Conservation (phyloP, 2,113 vertebrate species). For the Melanerpes aurifrons region DNA sequence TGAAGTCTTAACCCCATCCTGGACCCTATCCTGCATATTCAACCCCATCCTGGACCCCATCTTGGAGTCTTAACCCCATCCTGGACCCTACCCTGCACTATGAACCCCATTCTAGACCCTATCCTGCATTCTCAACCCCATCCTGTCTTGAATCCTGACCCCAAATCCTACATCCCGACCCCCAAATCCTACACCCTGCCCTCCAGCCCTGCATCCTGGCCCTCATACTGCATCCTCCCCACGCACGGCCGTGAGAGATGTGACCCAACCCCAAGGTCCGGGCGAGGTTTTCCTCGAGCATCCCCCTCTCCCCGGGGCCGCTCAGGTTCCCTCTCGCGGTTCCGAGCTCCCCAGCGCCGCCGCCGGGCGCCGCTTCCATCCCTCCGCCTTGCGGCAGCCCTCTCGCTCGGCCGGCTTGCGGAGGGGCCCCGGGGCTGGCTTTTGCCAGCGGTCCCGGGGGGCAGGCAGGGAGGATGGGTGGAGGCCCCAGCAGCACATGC, state of each 20-base stretch:
- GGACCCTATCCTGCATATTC: too few relatives aligned
- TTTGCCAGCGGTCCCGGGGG: background rate
- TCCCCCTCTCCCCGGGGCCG: rapidly evolving
- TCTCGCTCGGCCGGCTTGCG: rapidly evolving
- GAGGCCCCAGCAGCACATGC: background rate
- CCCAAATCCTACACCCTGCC: background rate
- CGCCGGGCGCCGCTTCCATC: rapidly evolving
- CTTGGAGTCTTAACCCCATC: background rate
- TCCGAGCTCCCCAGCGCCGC: background rate
- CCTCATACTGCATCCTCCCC: background rate
- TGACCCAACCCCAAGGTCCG: rapidly evolving
- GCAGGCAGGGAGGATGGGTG: conserved; percentile 9
- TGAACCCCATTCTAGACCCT: background rate
- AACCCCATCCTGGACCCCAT: background rate
- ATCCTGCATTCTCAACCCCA: background rate
- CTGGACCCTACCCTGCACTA: background rate
- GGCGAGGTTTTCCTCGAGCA: rapidly evolving
- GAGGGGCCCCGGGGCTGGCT: background rate
- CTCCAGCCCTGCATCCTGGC: background rate
- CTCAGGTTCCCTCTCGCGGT: rapidly evolving
- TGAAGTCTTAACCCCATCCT: too few relatives aligned
- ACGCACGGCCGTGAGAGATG: rapidly evolving
- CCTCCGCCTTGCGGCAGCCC: rapidly evolving
- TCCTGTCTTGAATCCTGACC: background rate
- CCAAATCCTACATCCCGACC: background rate